phyloP scores from a whole-genome alignment of 2,797 vertebrate species.

The Garrulus glandarius region DNA sequence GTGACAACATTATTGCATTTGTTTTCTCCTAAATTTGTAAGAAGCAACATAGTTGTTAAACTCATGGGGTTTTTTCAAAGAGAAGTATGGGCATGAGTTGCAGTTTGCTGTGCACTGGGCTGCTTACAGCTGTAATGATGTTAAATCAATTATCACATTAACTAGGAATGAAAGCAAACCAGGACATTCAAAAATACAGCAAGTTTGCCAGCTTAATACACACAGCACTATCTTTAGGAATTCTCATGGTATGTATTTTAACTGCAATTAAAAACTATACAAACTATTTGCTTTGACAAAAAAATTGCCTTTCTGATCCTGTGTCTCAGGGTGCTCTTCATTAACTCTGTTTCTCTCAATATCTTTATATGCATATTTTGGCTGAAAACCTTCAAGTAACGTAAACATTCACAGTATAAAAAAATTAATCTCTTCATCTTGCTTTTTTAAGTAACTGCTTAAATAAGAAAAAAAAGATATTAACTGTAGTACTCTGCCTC shows the following conservation, averaged over 20 bases:
- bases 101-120: not conserved
- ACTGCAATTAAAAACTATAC: not conserved
- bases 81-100: not conserved
- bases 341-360: not conserved
- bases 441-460: not conserved
- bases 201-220: not conserved
- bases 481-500: not conserved
- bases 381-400: not conserved
- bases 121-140: not conserved
- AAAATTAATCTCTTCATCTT: not conserved
- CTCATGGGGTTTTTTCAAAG: not conserved
- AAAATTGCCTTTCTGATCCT: not conserved
- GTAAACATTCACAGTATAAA: not conserved
- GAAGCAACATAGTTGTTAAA: not conserved
- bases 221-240: not conserved
- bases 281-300: not conserved
- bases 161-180: slow-evolving; percentile 5
- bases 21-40: not conserved
- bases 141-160: not conserved
- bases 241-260: not conserved
- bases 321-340: not conserved
- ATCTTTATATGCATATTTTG: not conserved
- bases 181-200: not conserved
- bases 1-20: not conserved
- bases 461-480: not conserved